Percentiles rank a stretch among this genome's conserved stretches.
phyloP scores from a whole-genome alignment of 2,797 vertebrate genomes.

The Spatula versicolor region DNA sequence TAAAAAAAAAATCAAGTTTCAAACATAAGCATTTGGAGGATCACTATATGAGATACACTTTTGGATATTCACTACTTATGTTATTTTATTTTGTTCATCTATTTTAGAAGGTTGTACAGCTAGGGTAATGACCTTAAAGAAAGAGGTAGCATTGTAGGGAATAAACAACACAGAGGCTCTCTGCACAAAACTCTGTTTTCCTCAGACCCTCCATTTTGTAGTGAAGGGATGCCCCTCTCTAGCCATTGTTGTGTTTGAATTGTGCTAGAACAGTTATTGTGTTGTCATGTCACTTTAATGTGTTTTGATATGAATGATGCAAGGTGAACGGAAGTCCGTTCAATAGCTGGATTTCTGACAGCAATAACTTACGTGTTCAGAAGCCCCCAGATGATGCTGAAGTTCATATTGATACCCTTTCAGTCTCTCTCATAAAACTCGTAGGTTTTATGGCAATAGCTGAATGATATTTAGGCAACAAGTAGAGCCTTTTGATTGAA shows the following conservation, averaged over 20 bases:
- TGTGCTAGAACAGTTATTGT: fast-evolving
- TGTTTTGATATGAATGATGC: background rate
- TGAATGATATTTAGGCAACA: background rate
- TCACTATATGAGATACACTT: background rate
- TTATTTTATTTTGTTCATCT: background rate
- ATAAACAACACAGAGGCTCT: background rate
- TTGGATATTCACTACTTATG: background rate
- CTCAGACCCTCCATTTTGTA: background rate
- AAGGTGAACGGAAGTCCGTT: background rate
- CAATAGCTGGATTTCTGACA: background rate
- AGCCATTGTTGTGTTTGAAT: background rate
- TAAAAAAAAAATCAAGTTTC: background rate
- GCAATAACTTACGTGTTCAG: background rate
- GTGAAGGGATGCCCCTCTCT: background rate
- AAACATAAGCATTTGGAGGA: background rate
- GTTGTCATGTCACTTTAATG: background rate
- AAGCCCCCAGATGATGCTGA: background rate
- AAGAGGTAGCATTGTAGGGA: background rate
- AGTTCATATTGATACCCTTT: too few relatives aligned
- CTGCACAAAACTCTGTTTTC: background rate
- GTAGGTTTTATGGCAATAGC: background rate
- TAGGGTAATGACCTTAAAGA: background rate
- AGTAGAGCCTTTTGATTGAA: background rate
- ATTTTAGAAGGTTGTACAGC: background rate
- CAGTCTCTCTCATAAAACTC: too few relatives aligned